phyloP scores from a whole-genome alignment of 2,113 vertebrate species.

The Murina feae region DNA sequence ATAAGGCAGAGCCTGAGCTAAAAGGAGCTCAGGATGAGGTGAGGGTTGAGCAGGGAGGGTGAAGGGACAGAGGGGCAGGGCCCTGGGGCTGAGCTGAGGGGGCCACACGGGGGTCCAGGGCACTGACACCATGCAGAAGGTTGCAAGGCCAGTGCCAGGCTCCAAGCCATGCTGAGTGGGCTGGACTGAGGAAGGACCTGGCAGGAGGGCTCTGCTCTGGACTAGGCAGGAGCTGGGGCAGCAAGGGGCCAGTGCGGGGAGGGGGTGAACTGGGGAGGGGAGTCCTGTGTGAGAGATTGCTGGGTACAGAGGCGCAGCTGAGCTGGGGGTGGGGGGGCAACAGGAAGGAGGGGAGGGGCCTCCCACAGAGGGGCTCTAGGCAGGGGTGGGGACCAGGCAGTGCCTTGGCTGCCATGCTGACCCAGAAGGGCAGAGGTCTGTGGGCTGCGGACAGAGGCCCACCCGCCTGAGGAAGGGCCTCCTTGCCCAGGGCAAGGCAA shows the following conservation, averaged over 20 bases:
- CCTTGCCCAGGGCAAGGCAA: rapidly evolving
- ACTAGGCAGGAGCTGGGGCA: too few relatives aligned
- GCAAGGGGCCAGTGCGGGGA: rapidly evolving
- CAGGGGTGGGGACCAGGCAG: not conserved
- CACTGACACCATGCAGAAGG: too few relatives aligned
- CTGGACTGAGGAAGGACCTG: not conserved
- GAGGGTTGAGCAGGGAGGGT: not conserved
- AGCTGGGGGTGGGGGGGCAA: too few relatives aligned
- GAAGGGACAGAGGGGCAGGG: too few relatives aligned
- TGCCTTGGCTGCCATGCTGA: not conserved
- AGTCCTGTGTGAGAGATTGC: too few relatives aligned
- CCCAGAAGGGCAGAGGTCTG: not conserved
- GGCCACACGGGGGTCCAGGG: not conserved
- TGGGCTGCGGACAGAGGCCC: not conserved
- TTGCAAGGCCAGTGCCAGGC: not conserved
- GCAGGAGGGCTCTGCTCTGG: not conserved
- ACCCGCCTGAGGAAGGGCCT: not conserved
- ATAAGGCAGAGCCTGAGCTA: not conserved
- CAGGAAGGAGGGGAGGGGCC: not conserved
- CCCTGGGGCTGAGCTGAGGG: too few relatives aligned
- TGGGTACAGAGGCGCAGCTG: not conserved
- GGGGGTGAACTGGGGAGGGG: too few relatives aligned
- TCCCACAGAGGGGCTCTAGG: not conserved
- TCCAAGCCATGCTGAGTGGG: not conserved
- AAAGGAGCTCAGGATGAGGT: too few relatives aligned